A percentile compares a stretch with the other conserved stretches of the same genome.
Conservation (phyloP, 1,140 invertebrate genomes). For the Drosophila micromelanica region DNA sequence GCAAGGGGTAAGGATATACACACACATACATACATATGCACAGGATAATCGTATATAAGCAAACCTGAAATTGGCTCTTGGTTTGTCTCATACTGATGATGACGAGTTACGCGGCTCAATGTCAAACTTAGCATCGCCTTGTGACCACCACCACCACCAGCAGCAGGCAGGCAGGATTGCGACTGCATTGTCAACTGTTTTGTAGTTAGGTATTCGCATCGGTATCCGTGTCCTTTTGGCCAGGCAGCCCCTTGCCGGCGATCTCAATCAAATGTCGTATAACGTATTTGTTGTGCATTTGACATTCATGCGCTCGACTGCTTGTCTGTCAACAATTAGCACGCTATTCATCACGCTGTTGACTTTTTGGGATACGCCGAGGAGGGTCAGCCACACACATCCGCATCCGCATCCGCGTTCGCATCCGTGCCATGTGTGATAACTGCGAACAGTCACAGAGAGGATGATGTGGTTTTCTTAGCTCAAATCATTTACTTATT, state of each 20-base stretch:
- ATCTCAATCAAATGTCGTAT: conserved; percentile 71
- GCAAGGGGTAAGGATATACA: conserved; percentile 15
- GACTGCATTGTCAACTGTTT: conserved; percentile 49
- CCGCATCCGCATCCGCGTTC: conserved; percentile 7
- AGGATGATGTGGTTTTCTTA: conserved; percentile 50
- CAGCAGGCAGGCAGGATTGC: conserved; percentile 20
- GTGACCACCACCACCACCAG: conserved; percentile 24
- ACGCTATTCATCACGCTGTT: conserved; percentile 82
- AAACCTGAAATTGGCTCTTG: conserved; percentile 57
- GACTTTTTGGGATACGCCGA: conserved; percentile 45
- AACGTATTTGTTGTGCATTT: conserved; percentile 65
- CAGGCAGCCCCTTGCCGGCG: conserved; percentile 29
- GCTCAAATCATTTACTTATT: conserved; percentile 7
- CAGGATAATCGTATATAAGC: conserved; percentile 48
- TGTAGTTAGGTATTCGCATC: conserved; percentile 37
- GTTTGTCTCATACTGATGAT: conserved; percentile 26
- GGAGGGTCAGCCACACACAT: conserved; percentile 37
- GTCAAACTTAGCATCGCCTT: conserved; percentile 46
- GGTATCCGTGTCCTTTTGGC: conserved; percentile 20
- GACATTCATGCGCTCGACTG: conserved; percentile 72
- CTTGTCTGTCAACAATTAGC: conserved; percentile 84
- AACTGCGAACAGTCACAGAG: neutral
- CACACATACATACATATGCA: neutral
- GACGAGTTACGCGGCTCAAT: conserved; percentile 77
- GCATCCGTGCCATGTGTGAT: conserved; percentile 1